These are phyloP conservation scores for Pholis gunnellus DNA, from an alignment of 2,113 vertebrate genomes.

Conservation along the genomic window DNA sequence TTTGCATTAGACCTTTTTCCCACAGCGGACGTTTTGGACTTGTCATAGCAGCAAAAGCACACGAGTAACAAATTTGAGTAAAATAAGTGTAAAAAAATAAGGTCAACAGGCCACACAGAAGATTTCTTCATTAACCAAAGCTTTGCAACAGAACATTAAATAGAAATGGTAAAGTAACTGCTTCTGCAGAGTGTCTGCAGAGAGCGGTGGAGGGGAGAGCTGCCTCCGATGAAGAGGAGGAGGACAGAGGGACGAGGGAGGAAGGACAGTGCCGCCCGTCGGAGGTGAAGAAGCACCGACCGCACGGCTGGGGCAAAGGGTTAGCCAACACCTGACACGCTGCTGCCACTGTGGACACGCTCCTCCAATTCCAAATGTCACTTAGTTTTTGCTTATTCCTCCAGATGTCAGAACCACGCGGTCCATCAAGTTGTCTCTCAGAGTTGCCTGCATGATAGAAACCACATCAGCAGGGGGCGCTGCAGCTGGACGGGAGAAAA, in stretches of 20 bases:
- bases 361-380: neutral
- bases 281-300: slow-evolving; percentile 70
- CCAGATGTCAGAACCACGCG: slow-evolving; percentile 70
- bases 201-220: slow-evolving; percentile 85
- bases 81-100: too few species aligned
- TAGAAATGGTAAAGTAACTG: neutral
- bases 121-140: neutral
- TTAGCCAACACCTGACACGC: slow-evolving; percentile 36
- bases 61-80: neutral
- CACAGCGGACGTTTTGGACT: neutral
- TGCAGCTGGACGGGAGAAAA: slow-evolving; percentile 10
- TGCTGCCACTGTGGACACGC: neutral
- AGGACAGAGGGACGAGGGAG: slow-evolving; percentile 61
- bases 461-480: neutral
- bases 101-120: neutral
- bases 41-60: neutral
- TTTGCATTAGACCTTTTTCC: neutral
- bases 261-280: slow-evolving; percentile 56
- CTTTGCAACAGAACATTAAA: neutral
- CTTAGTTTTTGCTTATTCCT: neutral
- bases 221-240: slow-evolving; percentile 86
- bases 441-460: slow-evolving; percentile 14
- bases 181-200: slow-evolving; percentile 74
- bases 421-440: slow-evolving; percentile 40
- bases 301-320: slow-evolving; percentile 73